phyloP scores from a whole-genome alignment of 2,113 vertebrate species.

The Peucedramus taeniatus region DNA sequence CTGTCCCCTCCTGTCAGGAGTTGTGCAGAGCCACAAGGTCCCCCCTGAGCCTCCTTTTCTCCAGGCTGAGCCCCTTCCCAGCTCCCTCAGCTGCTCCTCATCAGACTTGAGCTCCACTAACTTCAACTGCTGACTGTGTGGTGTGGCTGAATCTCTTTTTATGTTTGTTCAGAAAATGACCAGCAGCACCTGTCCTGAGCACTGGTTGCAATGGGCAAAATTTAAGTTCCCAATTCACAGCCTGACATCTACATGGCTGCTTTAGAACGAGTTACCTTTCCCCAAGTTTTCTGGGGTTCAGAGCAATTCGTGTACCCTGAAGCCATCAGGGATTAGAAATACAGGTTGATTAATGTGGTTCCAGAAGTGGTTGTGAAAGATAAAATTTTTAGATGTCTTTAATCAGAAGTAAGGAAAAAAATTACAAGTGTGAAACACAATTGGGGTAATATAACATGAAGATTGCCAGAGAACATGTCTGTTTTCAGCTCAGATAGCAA shows the following conservation, averaged over 20 bases:
- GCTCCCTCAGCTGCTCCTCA: background rate
- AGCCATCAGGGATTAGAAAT: background rate
- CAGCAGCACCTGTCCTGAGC: background rate
- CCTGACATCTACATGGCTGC: background rate
- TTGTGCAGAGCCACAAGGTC: fast-evolving
- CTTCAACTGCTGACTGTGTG: background rate
- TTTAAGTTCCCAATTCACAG: no score
- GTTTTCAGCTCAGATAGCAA: slow-evolving; percentile 5
- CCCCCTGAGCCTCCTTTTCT: background rate
- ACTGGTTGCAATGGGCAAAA: background rate
- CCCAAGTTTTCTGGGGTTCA: background rate
- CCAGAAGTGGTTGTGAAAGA: background rate
- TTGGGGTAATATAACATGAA: background rate
- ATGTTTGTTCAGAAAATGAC: background rate
- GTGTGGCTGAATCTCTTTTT: background rate
- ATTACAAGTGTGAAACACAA: background rate
- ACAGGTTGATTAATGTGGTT: background rate
- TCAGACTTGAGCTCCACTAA: fast-evolving
- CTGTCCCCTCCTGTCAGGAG: background rate
- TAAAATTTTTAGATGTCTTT: background rate
- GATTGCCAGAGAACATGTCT: background rate
- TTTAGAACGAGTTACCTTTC: background rate
- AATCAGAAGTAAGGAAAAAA: background rate
- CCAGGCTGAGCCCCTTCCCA: background rate
- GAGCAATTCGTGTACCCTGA: background rate